Base-by-base conservation (phyloP, 2,888 invertebrate genomes). In the Globia sparganii region DNA sequence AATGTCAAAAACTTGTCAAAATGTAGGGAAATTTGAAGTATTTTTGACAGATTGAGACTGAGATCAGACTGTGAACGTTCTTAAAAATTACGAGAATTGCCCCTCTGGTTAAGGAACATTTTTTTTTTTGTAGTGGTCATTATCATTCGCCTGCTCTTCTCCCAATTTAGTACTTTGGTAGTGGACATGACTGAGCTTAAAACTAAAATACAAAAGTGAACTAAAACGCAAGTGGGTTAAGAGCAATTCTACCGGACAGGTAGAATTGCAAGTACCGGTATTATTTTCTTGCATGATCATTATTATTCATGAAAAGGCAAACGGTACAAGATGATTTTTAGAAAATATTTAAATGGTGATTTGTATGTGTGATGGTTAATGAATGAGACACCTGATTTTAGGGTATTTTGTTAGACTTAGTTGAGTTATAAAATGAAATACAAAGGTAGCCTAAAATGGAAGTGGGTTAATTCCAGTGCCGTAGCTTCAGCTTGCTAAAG, bases 61-160 rank as follows among this genome's bases (percentile, higher is more conserved):
- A n/a, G n/a, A n/a, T n/a, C n/a, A n/a, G n/a, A n/a, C n/a, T n/a
- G n/a, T n/a, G n/a, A n/a, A n/a, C n/a, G n/a, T n/a, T n/a, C n/a
- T n/a, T n/a, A n/a, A n/a, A n/a, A n/a, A n/a, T n/a, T n/a, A n/a
- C n/a, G n/a, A n/a, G n/a, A n/a, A n/a, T n/a, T n/a, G n/a, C n/a
- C n/a, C n/a, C n/a, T n/a, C 25, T 53, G 25, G 25, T 11, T 53
- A 11, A 21, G 9, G 3, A 25, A 25, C 9, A 0, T 53, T 53
- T 25, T 5, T 9, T 53, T 25, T 53, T 53, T 53, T 3, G 3
- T 53, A 25, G 25, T n/a, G 53, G 53, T n/a, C n/a, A 11, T 0
- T 11, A 4, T 11, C 0, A 11, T n/a, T 53, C 4, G 11, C 1
- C 53, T n/a, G n/a, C 1, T 11, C n/a, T n/a, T 4, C 11, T n/a